These are phyloP conservation scores for Furcifer pardalis DNA, from an alignment of 2,797 vertebrate genomes.

Conservation along the genomic window DNA sequence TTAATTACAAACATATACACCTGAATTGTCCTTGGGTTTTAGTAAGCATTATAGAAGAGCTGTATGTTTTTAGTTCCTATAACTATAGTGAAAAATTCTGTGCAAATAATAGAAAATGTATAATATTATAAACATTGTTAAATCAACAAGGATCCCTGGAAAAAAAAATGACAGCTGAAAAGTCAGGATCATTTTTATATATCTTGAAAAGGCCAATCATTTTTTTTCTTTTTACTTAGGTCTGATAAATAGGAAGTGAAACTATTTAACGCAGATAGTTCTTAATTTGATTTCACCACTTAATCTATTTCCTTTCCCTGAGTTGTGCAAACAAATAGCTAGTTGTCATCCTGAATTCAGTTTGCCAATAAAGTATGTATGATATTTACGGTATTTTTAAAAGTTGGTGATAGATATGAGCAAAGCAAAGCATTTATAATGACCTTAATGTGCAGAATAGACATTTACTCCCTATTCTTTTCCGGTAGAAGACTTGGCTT, in stretches of 20 bases:
- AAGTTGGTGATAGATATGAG: background rate
- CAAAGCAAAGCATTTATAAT: background rate
- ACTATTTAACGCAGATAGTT: conserved; percentile 7
- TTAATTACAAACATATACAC: background rate
- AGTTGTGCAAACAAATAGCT: background rate
- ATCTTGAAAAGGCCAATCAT: background rate
- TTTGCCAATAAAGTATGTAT: background rate
- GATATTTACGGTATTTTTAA: background rate
- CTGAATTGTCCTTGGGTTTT: background rate
- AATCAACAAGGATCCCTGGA: background rate
- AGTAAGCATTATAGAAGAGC: background rate
- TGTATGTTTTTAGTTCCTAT: background rate
- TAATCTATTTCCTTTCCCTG: accelerated
- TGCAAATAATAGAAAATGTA: background rate
- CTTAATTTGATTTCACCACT: conserved; percentile 17
- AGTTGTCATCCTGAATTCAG: background rate
- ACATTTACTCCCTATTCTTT: background rate
- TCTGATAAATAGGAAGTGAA: conserved; percentile 9
- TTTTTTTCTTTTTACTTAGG: background rate
- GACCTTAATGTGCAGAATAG: background rate
- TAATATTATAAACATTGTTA: background rate
- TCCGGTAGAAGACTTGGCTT: background rate
- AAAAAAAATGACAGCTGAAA: background rate
- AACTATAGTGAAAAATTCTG: background rate
- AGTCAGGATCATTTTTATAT: background rate